Conservation (phyloP, 2,797 vertebrate genomes). For the Scolopax rusticola region DNA sequence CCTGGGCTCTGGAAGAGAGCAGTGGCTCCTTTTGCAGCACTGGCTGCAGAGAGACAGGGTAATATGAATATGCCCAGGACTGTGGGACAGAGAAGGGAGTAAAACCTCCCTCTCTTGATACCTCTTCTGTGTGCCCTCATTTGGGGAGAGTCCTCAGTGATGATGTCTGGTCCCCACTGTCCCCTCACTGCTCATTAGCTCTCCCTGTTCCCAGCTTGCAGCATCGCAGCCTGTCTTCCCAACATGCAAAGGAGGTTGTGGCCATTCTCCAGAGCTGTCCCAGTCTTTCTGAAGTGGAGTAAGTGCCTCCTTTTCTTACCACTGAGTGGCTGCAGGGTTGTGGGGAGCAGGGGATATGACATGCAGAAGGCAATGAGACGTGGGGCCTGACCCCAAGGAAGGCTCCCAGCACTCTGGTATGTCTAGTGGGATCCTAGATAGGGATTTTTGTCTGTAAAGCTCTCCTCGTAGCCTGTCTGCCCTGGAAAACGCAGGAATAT, state of each 20-base stretch:
- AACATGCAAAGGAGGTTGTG: conserved; percentile 62
- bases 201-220: conserved; percentile 67
- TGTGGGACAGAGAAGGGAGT: not conserved
- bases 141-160: not conserved
- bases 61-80: not conserved
- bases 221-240: conserved; percentile 68
- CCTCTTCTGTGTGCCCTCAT: not conserved
- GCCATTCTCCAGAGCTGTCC: conserved; percentile 73
- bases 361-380: not conserved
- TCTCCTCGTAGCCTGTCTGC: not conserved
- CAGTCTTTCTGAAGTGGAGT: conserved; percentile 84
- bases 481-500: not conserved
- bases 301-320: conserved; percentile 66
- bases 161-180: not conserved
- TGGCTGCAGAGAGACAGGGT: not conserved
- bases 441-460: not conserved
- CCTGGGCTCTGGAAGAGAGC: not conserved
- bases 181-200: not conserved
- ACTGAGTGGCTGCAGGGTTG: not conserved
- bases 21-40: not conserved
- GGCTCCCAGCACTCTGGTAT: not conserved
- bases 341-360: not conserved
- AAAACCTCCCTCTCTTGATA: not conserved
- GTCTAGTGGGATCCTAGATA: not conserved
- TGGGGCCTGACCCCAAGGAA: not conserved